Percentiles rank a stretch among this genome's conserved stretches.
These are phyloP conservation scores for Piscicola geometra DNA, from an alignment of 2,888 invertebrate species.

Conservation along the genomic window DNA sequence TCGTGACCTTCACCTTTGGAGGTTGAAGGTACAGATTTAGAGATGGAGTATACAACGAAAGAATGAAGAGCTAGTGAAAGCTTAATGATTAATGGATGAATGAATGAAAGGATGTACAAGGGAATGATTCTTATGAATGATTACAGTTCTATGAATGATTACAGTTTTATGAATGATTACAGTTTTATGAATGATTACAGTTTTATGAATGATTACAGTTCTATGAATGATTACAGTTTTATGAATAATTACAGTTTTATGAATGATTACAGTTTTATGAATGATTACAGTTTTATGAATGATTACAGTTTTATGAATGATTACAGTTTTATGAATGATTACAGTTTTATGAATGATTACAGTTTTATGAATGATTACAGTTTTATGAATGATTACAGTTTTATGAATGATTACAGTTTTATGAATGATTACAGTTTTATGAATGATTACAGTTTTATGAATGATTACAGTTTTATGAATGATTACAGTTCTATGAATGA, in stretches of 20 bases:
- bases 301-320: background rate
- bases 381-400: background rate
- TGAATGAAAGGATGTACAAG: background rate
- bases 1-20: constrained; percentile 60
- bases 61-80: no score
- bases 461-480: background rate
- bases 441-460: constrained; percentile 4
- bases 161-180: background rate
- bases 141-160: background rate
- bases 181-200: background rate
- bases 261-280: constrained; percentile 4
- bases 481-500: background rate
- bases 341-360: background rate
- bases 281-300: background rate
- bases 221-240: background rate
- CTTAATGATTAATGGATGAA: background rate
- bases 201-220: background rate
- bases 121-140: background rate
- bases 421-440: background rate
- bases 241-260: background rate
- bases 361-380: background rate
- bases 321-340: background rate
- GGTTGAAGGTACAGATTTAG: no score
- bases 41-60: no score
- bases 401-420: background rate